Evolutionary conservation across 2,113 vertebrate species (phyloP), one percentile per base, ranked within the genome.

Genomic region (Suncus etruscus): DNA sequence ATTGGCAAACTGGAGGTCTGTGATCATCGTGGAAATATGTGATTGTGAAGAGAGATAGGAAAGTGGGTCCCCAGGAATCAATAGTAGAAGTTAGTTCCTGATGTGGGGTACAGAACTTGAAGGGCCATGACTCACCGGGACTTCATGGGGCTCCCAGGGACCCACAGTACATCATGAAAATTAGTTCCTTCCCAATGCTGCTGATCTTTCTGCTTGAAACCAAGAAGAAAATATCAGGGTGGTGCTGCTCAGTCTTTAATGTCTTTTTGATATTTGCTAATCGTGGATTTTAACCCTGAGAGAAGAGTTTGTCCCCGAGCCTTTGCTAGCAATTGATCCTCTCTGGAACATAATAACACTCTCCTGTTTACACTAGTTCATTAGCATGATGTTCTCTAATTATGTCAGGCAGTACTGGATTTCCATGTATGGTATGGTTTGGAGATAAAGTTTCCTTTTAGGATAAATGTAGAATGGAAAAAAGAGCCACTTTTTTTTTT

Each of bases 381-480:
- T n/a, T 74, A 48, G 45, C 48, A 76, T 63, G 80, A 78, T 76
- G 8, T 80, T 90, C 87, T 80, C 91, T 81, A 31, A 54, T 83
- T 50, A 68, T 45, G 54, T 77, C 69, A 61, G 87, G 78, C 39
- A 58, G 70, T 16, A 31, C 82, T 80, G 83, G 66, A 68, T 75
- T 92, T 83, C 63, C 80, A 50, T 81, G 69, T 84, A 51, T 27
- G 66, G 69, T 84, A 51, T n/a, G 66, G 32, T 66, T 92, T 69
- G 32, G 78, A 91, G 58, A 66, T 61, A 65, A 93, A 69, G 69
- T 45, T 92, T 94, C 61, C 69, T 87, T 89, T 91, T n/a, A 31
- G 86, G 90, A 76, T 76, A 73, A 82, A 69, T 65, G 68, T 69
- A 63, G 65, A 63, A 11, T 79, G 88, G 63, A 45, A 8, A 29